Evolutionary conservation across 2,113 vertebrate genomes (phyloP).

Genomic region (Stegostoma tigrinum): DNA sequence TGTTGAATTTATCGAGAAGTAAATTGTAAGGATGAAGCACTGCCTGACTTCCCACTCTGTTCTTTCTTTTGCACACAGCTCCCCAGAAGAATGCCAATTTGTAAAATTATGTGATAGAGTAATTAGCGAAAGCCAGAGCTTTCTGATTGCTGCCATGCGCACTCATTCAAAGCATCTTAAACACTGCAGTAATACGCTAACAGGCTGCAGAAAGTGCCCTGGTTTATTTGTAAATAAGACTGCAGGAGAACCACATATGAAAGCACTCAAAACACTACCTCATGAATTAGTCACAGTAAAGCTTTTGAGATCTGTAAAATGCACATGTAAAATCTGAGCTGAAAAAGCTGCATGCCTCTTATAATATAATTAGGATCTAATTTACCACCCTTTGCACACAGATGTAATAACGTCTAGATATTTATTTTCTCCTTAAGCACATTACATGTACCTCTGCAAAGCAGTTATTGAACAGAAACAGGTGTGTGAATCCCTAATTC

Average conservation of each 20-base stretch:
- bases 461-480: conserved; percentile 81
- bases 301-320: conserved; percentile 71
- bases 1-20: conserved; percentile 98
- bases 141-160: conserved; percentile 77
- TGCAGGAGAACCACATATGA: conserved; percentile 74
- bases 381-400: conserved; percentile 85
- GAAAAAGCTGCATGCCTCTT: conserved; percentile 83
- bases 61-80: conserved; percentile 76
- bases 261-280: conserved; percentile 84
- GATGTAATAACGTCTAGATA: conserved; percentile 81
- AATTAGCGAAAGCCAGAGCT: conserved; percentile 92
- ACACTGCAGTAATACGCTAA: neutral
- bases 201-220: conserved; percentile 59
- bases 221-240: conserved; percentile 93
- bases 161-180: conserved; percentile 56
- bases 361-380: conserved; percentile 95
- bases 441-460: conserved; percentile 68
- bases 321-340: conserved; percentile 82
- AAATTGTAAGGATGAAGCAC: conserved; percentile 91
- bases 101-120: conserved; percentile 98
- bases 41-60: conserved; percentile 80
- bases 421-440: conserved; percentile 69
- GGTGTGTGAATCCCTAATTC: conserved; percentile 83
- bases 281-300: conserved; percentile 88
- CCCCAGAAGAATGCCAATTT: conserved; percentile 97